A percentile compares a stretch with the other conserved stretches of the same genome.
These are phyloP conservation scores for Loriculus beryllinus DNA, from an alignment of 2,797 vertebrate genomes.

Conservation along the genomic window DNA sequence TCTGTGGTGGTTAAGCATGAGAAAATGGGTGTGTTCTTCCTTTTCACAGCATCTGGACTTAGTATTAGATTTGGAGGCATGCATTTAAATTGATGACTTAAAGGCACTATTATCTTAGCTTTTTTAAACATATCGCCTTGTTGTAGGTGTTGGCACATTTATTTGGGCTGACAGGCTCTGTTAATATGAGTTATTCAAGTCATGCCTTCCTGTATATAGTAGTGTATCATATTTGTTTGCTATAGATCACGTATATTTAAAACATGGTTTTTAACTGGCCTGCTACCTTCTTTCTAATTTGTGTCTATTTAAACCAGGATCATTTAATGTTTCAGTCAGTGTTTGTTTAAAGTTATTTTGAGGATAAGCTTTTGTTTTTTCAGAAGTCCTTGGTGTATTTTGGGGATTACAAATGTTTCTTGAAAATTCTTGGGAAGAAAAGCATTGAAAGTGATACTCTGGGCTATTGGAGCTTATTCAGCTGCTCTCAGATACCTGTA, in stretches of 20 bases:
- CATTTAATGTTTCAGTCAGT: neutral
- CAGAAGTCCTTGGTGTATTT: neutral
- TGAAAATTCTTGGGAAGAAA: neutral
- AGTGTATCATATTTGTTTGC: neutral
- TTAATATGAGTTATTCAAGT: neutral
- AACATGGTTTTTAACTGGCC: neutral
- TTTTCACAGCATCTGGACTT: neutral
- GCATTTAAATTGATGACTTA: neutral
- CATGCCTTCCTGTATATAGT: neutral
- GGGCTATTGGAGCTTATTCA: neutral
- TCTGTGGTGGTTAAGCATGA: neutral
- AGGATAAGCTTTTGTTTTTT: neutral
- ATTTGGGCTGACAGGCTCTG: neutral
- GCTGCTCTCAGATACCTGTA: neutral
- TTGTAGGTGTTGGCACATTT: neutral
- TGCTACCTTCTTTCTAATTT: neutral
- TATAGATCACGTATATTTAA: neutral
- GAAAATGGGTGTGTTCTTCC: neutral
- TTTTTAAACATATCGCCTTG: neutral
- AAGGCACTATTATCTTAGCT: neutral
- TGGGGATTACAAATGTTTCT: neutral
- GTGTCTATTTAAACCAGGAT: neutral
- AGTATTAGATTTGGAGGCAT: neutral
- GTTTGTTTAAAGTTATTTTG: neutral
- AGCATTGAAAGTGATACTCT: rapidly evolving